Evolutionary conservation across 2,113 vertebrate genomes (phyloP).

Genomic region (Mola mola): DNA sequence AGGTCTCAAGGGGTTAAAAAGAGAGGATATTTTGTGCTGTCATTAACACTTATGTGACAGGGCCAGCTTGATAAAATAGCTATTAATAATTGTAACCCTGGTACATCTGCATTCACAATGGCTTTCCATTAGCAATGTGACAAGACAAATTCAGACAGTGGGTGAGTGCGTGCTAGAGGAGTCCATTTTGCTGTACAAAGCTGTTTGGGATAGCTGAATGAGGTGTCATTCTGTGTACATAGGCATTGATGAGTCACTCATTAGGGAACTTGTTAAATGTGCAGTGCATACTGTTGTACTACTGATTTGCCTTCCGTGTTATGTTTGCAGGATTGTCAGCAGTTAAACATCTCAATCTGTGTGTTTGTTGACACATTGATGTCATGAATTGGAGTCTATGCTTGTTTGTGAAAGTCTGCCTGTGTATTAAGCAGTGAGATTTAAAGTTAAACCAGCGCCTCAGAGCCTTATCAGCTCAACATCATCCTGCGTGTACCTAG

Average conservation of each 20-base stretch:
- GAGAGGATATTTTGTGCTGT: not conserved
- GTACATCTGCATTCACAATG: not conserved
- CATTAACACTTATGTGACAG: constrained; percentile 9
- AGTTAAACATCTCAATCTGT: constrained; percentile 41
- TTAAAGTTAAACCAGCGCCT: constrained; percentile 13
- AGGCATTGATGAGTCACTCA: constrained; percentile 28
- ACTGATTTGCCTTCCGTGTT: constrained; percentile 17
- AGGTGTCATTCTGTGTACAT: constrained; percentile 32
- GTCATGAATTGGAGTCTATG: constrained; percentile 8
- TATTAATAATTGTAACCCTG: constrained; percentile 8
- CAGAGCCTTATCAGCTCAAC: constrained; percentile 16
- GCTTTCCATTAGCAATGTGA: not conserved
- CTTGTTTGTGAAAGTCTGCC: constrained; percentile 6
- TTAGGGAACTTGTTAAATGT: constrained; percentile 13
- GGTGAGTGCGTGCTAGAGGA: constrained; percentile 16
- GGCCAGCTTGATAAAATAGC: constrained; percentile 1
- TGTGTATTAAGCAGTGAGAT: constrained; percentile 11
- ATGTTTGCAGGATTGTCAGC: constrained; percentile 28
- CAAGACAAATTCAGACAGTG: not conserved
- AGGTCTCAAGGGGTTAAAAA: too few relatives aligned
- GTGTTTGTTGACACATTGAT: constrained; percentile 27
- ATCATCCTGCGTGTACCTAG: constrained; percentile 11
- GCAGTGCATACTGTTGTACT: constrained; percentile 9
- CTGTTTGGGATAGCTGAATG: constrained; percentile 27
- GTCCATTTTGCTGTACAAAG: constrained; percentile 38